Base-by-base conservation (phyloP, 2,888 invertebrate species). In the Amblyjoppa proteus region DNA sequence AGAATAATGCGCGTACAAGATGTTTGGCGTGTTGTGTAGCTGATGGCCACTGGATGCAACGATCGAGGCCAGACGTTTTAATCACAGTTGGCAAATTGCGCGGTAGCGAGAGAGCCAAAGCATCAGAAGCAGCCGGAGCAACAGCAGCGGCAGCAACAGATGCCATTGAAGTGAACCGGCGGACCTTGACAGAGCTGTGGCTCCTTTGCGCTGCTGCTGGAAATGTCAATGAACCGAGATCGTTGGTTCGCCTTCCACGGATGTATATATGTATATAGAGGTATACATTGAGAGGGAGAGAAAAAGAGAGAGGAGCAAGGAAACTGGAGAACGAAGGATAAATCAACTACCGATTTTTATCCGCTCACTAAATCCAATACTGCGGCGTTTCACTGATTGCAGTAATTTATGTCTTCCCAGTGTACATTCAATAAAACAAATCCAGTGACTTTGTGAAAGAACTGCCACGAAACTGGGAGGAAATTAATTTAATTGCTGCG, bases 171-270 rank as follows among this genome's bases (percentile, higher is more conserved):
- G 83, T 89, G 90, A 92, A 91, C 90, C 88, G 90, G 89, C 91
- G 91, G 92, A 92, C 93, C 93, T 92, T 92, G 92, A 91, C 90
- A 91, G 90, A 90, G 90, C 85, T 70, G 87, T 77, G 75, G 81
- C 79, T 81, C 53, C 76, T 81, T 80, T 56, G 70, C 45, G 56
- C 81, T 77, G 80, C 71, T 69, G 82, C 69, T 77, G 81, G 85
- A 88, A 88, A 85, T 91, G 92, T 91, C 92, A 92, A 90, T 92
- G 92, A 92, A 92, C 92, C 89, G 88, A 64, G 34, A 78, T 75
- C 70, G 56, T 73, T 71, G 73, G 45, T 49, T 76, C 69, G 70
- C 53, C 49, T 68, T 77, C 38, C 28, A 69, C 74, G 25, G 38
- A 61, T 13, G 34, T 2, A 34, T 61, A 25, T 31, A 73, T 16